Base-by-base conservation (phyloP, 37 sponge, comb jelly and placozoan species). In the Halisarca cf. caerulea region DNA sequence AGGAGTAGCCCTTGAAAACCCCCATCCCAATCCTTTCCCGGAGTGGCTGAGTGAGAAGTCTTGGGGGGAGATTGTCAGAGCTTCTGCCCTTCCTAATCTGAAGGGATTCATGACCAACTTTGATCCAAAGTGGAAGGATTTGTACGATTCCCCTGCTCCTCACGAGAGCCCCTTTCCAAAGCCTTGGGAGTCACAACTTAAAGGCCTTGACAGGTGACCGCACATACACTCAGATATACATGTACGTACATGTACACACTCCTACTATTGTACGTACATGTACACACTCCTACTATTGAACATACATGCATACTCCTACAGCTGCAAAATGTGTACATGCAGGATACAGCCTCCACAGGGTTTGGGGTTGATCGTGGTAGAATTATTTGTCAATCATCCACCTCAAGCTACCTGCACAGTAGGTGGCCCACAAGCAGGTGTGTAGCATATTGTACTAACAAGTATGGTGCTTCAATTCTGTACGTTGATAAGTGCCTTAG, bases 1-100 rank as follows among this genome's bases (percentile, higher is more conserved):
- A 24, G 99, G 99, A 39, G 99, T 99, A 34, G 99, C 99, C 43
- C 87, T 99, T 69, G 97, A 99, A 42, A 99, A 99, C 78, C 99
- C 99, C 43, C 88, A 96, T 47, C 97, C 99, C 35, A 99, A 99
- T 57, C 99, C 99, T 51, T 90, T 83, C 82, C 93, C 96, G 21
- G 91, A 96, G 59, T 99, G 99, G 99, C 89, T 99, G 58, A 40
- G 86, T 21, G 99, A 99, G 37, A 99, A 99, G 86, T 86, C 99
- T 0, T 99, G 99, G 99, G 93, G 94, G n/a, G 99, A 99, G 81
- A 91, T 96, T 3, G 97, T 96, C 42, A 86, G 99, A 40, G 97
- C 99, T 28, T 95, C 97, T 15, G 88, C 82, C 38, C 88, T 99
- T 0, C 84, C 86, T 23, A 90, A 86, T 47, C 72, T 99, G 44